phyloP scores from a whole-genome alignment of 2,888 invertebrate genomes.

The Apodemia mormo region DNA sequence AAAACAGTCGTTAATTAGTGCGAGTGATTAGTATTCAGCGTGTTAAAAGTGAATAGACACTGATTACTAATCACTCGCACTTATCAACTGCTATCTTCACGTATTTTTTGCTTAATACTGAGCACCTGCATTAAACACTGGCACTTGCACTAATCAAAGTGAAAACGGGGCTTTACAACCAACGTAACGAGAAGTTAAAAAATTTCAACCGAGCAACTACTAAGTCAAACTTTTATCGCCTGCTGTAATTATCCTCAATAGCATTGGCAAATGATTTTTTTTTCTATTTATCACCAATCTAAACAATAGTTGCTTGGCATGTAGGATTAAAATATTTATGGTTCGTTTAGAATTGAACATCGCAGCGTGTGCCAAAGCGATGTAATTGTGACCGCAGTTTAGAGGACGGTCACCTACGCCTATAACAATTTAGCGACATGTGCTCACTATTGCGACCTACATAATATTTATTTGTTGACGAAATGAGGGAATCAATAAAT shows the following conservation, averaged over 20 bases:
- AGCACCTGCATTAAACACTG: too few species aligned
- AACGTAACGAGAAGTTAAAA: too few species aligned
- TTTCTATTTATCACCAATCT: not conserved
- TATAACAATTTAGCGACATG: constrained; percentile 22
- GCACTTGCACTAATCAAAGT: too few species aligned
- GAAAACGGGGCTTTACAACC: too few species aligned
- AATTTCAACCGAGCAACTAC: too few species aligned
- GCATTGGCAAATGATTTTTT: not conserved
- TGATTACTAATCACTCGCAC: too few species aligned
- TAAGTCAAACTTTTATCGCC: too few species aligned
- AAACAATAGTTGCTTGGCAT: constrained; percentile 13
- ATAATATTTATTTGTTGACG: constrained; percentile 21
- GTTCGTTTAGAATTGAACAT: constrained; percentile 28
- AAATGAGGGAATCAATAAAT: not conserved
- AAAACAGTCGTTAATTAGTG: too few species aligned
- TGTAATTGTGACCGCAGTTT: constrained; percentile 33
- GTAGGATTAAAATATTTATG: constrained; percentile 29
- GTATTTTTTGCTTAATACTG: too few species aligned
- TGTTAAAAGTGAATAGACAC: too few species aligned
- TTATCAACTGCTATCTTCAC: too few species aligned
- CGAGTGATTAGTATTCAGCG: too few species aligned
- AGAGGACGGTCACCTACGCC: constrained; percentile 22
- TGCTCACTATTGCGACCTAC: constrained; percentile 20
- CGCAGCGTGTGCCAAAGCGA: constrained; percentile 33
- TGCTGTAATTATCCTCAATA: not conserved